phyloP scores from a whole-genome alignment of 2,113 vertebrate species.

The Columbina picui region DNA sequence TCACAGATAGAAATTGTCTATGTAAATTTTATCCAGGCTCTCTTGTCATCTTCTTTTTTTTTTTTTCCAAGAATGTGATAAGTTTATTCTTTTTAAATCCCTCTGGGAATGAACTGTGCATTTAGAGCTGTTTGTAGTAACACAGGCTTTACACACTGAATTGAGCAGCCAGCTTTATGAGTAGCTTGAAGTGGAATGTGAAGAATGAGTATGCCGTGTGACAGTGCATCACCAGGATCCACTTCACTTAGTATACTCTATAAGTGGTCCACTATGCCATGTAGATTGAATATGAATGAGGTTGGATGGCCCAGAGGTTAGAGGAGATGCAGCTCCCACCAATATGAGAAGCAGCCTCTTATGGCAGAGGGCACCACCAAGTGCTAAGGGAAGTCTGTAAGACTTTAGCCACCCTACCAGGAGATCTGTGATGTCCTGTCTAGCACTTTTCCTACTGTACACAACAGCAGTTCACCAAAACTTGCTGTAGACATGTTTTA shows the following conservation, averaged over 20 bases:
- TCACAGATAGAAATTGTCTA: neutral
- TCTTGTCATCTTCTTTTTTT: neutral
- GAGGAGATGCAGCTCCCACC: neutral
- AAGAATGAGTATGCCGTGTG: constrained; percentile 26
- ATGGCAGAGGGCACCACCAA: neutral
- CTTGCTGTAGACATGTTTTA: neutral
- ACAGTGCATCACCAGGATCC: neutral
- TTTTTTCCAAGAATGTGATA: constrained; percentile 39
- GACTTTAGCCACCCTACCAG: neutral
- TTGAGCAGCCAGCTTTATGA: constrained; percentile 22
- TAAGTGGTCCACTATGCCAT: neutral
- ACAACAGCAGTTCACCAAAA: neutral
- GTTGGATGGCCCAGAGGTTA: rapidly evolving
- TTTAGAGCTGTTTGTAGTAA: constrained; percentile 55
- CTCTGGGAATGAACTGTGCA: constrained; percentile 10
- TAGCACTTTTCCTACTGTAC: neutral
- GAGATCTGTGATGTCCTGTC: neutral
- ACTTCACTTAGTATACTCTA: neutral
- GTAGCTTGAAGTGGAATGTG: constrained; percentile 37
- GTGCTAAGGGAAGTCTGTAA: neutral
- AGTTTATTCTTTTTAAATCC: constrained; percentile 65
- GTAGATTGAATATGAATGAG: rapidly evolving
- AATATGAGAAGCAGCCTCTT: neutral
- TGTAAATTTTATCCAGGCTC: constrained; percentile 16
- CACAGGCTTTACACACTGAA: constrained; percentile 33